Base-by-base conservation (phyloP, 2,113 vertebrate species). In the Chelonoidis abingdonii region DNA sequence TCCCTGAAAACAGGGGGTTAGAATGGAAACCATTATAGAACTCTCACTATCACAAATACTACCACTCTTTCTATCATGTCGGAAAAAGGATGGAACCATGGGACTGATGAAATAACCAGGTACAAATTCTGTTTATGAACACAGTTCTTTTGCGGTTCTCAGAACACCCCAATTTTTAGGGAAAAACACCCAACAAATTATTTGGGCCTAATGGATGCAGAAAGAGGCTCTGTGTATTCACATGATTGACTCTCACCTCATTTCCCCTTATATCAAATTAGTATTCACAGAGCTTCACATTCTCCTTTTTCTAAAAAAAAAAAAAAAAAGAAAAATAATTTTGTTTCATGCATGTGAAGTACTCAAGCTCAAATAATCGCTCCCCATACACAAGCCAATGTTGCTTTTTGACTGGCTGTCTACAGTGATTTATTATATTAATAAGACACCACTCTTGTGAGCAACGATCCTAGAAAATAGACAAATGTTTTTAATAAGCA, bases 401-500 rank as follows among this genome's bases (percentile, higher is more conserved):
- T 89, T 88, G 88, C 92, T 44, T 44, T 89, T 5, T 78, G 88
- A 72, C 21, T 78, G 90, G 69, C 56, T 91, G 79, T 72, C 95
- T 88, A 0, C 53, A 6, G 2, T 94, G 96, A 97, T 96, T 92
- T 87, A 96, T 93, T 93, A 91, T 6, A 95, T 92, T 96, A 94
- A 97, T 97, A 96, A 96, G 94, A 78, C 82, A 87, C 53, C n/a
- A 79, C n/a, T 38, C 65, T 87, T 9, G 80, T 89, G 87, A 94
- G 88, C 6, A 88, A 56, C 22, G 56, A 95, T 89, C 78, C 86
- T 83, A 85, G 80, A 91, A 94, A 93, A 85, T 1, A 96, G 92
- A 95, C 80, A 87, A 96, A 95, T 87, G 38, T 31, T 92, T 96
- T 92, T 96, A 96, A 95, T 96, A 90, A 97, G 44, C 72, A 90